Conservation (phyloP, 2,113 vertebrate genomes). For the Peucedramus taeniatus region DNA sequence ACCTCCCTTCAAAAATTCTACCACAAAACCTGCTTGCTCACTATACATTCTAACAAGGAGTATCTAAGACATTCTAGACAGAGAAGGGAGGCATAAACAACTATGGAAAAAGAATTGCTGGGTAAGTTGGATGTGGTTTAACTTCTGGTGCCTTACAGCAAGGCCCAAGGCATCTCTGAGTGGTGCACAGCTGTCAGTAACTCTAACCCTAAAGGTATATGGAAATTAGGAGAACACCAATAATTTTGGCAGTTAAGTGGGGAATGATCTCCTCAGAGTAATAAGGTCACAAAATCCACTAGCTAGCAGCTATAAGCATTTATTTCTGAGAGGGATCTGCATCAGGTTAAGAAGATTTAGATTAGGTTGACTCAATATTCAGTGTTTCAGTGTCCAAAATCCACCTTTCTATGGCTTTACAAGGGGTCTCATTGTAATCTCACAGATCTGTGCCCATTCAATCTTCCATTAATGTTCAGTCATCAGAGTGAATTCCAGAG, state of each 20-base stretch:
- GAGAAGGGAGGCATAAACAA: background rate
- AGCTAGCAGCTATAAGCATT: background rate
- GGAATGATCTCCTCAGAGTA: background rate
- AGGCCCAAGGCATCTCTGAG: background rate
- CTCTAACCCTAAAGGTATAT: background rate
- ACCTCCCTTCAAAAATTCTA: conserved; percentile 1
- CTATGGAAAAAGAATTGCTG: background rate
- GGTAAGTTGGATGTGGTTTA: background rate
- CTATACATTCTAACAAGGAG: background rate
- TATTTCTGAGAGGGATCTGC: background rate
- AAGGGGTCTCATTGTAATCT: background rate
- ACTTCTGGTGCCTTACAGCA: background rate
- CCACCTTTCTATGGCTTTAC: background rate
- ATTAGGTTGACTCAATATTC: background rate
- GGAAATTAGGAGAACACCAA: background rate
- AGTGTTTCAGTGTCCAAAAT: background rate
- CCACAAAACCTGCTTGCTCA: conserved; percentile 5
- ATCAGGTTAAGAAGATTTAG: background rate
- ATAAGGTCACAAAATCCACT: background rate
- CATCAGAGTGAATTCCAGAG: background rate
- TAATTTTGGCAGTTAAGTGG: background rate
- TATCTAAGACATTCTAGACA: background rate
- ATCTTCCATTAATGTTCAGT: background rate
- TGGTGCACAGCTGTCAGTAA: background rate
- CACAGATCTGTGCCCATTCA: background rate